phyloP scores from a whole-genome alignment of 2,888 invertebrate species.

The Thereva unica region DNA sequence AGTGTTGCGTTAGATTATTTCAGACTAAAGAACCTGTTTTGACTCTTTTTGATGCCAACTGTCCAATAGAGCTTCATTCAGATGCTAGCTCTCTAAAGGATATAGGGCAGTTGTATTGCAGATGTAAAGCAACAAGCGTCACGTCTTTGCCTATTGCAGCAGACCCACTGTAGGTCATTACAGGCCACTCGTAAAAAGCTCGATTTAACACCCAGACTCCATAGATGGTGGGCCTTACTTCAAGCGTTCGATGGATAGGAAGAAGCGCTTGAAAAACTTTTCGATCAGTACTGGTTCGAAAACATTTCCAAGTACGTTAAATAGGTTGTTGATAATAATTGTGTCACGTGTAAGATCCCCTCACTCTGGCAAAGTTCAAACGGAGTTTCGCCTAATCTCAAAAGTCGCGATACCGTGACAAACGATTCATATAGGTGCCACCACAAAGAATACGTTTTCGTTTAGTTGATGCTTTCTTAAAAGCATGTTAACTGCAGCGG shows the following conservation, averaged over 20 bases:
- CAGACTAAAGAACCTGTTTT: too few relatives aligned
- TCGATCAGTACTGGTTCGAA: slow-evolving; percentile 53
- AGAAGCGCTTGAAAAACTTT: slow-evolving; percentile 46
- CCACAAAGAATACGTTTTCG: neutral
- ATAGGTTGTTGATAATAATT: slow-evolving; percentile 46
- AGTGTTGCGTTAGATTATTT: too few relatives aligned
- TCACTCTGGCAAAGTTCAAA: slow-evolving; percentile 45
- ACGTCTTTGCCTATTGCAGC: too few relatives aligned
- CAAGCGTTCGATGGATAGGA: slow-evolving; percentile 16
- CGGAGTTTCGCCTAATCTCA: slow-evolving; percentile 43
- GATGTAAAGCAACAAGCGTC: too few relatives aligned
- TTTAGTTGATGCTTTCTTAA: slow-evolving; percentile 4
- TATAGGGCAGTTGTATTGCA: too few relatives aligned
- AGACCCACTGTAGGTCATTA: too few relatives aligned
- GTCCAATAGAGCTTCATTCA: too few relatives aligned
- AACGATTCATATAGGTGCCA: slow-evolving; percentile 1
- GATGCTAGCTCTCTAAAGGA: too few relatives aligned
- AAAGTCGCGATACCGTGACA: neutral
- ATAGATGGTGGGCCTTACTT: too few relatives aligned
- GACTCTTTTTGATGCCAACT: too few relatives aligned
- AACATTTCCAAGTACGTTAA: slow-evolving; percentile 50
- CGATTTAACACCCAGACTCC: too few relatives aligned
- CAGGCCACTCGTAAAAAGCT: too few relatives aligned
- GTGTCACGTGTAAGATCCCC: neutral
- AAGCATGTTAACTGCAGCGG: slow-evolving; percentile 10